phyloP scores from a whole-genome alignment of 2,888 invertebrate species.

The Drosophila borborema region DNA sequence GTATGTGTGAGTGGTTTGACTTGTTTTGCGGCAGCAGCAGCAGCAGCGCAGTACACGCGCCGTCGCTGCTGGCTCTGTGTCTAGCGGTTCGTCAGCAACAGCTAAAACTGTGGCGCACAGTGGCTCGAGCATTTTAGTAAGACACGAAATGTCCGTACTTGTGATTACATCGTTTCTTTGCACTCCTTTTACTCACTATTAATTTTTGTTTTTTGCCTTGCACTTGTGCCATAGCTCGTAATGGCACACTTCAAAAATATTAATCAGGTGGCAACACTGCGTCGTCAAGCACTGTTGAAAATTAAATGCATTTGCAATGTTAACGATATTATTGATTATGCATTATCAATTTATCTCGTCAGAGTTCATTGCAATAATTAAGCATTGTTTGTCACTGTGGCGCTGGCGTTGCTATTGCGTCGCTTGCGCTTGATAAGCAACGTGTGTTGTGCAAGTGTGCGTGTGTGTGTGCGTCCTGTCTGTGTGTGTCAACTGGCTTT shows the following conservation, averaged over 20 bases:
- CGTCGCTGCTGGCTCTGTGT: constrained; percentile 63
- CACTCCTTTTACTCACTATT: neutral
- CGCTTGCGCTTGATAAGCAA: constrained; percentile 71
- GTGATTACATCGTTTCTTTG: neutral
- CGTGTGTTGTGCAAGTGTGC: constrained; percentile 36
- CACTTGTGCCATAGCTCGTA: neutral
- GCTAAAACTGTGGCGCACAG: constrained; percentile 67
- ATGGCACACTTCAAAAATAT: constrained; percentile 4
- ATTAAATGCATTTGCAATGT: constrained; percentile 4
- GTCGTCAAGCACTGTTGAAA: neutral
- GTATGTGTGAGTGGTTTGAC: constrained; percentile 75
- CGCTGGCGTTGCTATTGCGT: constrained; percentile 64
- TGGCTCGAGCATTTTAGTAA: constrained; percentile 41
- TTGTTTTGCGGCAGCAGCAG: constrained; percentile 74
- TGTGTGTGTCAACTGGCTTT: constrained; percentile 70
- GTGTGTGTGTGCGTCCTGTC: constrained; percentile 12
- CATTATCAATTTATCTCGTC: constrained; percentile 1
- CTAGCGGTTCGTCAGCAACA: constrained; percentile 66
- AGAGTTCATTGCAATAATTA: constrained; percentile 21
- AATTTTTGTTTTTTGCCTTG: neutral
- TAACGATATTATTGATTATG: constrained; percentile 15
- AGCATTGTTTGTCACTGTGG: constrained; percentile 47
- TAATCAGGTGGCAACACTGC: constrained; percentile 11
- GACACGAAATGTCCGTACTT: neutral
- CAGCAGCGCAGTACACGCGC: constrained; percentile 73